phyloP scores from a whole-genome alignment of 2,113 vertebrate genomes.

The Pseudorectes ferrugineus region DNA sequence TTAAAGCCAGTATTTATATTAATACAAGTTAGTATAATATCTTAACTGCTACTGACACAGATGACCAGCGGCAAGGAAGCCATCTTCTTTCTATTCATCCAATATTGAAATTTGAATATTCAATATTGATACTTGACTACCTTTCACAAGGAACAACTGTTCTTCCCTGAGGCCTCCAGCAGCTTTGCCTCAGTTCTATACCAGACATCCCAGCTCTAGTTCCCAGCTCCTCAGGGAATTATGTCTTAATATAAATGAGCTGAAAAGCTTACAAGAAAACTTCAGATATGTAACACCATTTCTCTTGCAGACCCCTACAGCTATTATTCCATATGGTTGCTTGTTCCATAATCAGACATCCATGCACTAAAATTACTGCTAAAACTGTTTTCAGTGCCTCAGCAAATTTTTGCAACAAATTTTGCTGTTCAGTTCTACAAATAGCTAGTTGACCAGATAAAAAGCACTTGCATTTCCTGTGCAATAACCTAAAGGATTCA shows the following conservation, averaged over 20 bases:
- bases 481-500: neutral
- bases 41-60: neutral
- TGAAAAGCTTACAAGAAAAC: neutral
- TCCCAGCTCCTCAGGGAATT: neutral
- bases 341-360: neutral
- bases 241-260: neutral
- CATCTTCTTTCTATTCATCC: neutral
- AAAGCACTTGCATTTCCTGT: neutral
- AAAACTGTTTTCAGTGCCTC: neutral
- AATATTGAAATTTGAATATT: conserved; percentile 19
- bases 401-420: neutral
- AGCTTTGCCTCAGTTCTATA: neutral
- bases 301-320: neutral
- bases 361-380: neutral
- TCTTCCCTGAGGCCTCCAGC: neutral
- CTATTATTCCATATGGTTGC: neutral
- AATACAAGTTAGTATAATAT: neutral
- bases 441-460: neutral
- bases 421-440: neutral
- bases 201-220: neutral
- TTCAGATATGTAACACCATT: neutral
- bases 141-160: neutral
- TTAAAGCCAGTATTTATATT: neutral
- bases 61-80: neutral
- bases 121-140: neutral